Evolutionary conservation across 2,888 invertebrate genomes (phyloP), one percentile per base, ranked within the genome.

Genomic region (Baccha elongata): DNA sequence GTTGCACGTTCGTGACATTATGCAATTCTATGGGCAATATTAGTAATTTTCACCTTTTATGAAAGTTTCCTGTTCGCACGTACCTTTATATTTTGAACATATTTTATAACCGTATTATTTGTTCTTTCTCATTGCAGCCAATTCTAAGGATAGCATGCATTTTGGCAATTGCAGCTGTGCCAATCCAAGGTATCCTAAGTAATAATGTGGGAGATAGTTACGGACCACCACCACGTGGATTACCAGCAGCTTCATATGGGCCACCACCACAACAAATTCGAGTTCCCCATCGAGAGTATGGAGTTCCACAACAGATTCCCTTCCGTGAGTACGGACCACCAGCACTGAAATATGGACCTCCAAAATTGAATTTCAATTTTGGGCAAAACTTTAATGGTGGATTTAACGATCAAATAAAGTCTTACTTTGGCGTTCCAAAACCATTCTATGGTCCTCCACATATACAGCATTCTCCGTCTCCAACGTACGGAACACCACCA

Each of bases 251-350:
- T 7, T 80, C 87, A 50, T 64, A 84, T 53, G 84, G 85, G 15
- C 88, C 89, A 86, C 87, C 89, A 85, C 72, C 44, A 17, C 84
- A 23, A 8, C 29, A 85, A 0, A 92, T 92, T 86, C 92, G 92
- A 0, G 91, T 92, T 0, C 93, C 93, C 0, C 91, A 92, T 0
- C 92, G 92, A n/a, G 88, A 89, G 50, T 90, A 90, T 73, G 89
- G 90, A 2, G 87, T 89, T 17, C 89, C 90, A 2, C 89, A 89
- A 69, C 87, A 89, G 73, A 88, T 88, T 32, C 89, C 90, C 0
- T 89, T 89, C 78, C 86, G 88, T 26, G 90, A 90, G 60, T 91
- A 90, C 62, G 90, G 90, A 0, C 88, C 89, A 1, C 90, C 91
- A 0, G 86, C 88, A 0, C n/a, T 88, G 0, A 90, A 91, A 71